These are phyloP conservation scores for Odobenus rosmarus DNA, from an alignment of 2,113 vertebrate genomes.

Conservation along the genomic window DNA sequence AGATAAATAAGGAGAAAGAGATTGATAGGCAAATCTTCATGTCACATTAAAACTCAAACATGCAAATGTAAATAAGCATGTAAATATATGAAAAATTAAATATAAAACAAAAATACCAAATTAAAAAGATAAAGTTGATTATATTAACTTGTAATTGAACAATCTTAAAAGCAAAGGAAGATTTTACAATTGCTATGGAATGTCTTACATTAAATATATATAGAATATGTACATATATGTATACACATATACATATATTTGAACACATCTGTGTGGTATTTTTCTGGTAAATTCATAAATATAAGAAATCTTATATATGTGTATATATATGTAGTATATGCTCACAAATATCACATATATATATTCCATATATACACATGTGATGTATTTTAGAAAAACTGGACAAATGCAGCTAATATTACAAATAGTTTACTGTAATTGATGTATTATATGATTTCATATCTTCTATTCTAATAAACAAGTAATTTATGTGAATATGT, in stretches of 20 bases:
- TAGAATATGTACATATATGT: not conserved
- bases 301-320: not conserved
- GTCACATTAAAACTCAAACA: not conserved
- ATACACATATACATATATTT: not conserved
- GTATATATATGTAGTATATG: not conserved
- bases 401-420: not conserved
- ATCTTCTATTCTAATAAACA: not conserved
- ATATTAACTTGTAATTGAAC: not conserved
- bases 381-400: not conserved
- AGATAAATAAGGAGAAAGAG: not conserved
- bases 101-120: not conserved
- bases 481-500: not conserved
- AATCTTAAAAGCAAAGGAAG: not conserved
- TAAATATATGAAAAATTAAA: not conserved
- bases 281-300: not conserved
- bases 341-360: not conserved
- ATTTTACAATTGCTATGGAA: not conserved
- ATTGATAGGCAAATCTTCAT: not conserved
- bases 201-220: not conserved
- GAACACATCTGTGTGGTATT: not conserved
- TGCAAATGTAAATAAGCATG: not conserved
- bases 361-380: not conserved
- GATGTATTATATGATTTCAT: not conserved
- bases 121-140: not conserved
- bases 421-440: not conserved